These are phyloP conservation scores for Microcebus murinus DNA, from an alignment of 2,113 vertebrate genomes.

Conservation along the genomic window DNA sequence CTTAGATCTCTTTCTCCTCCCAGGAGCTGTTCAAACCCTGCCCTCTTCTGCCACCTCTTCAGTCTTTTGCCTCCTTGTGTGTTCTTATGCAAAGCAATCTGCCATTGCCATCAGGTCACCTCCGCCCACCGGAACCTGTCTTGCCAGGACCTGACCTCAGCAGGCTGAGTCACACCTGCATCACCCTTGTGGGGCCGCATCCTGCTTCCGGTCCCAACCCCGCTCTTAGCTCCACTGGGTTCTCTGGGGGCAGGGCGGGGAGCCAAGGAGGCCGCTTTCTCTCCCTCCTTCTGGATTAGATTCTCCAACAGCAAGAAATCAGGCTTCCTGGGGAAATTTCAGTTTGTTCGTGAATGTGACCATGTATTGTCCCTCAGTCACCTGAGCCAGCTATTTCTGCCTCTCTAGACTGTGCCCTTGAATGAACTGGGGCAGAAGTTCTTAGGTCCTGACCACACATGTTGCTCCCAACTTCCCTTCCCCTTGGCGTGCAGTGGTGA, in stretches of 20 bases:
- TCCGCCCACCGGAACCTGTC: conserved; percentile 61
- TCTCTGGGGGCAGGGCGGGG: not conserved
- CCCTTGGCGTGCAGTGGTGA: not conserved
- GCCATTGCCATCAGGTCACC: not conserved
- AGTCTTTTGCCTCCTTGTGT: not conserved
- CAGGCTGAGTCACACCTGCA: conserved; percentile 67
- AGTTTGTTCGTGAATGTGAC: not conserved
- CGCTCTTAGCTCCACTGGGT: not conserved
- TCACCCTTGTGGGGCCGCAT: not conserved
- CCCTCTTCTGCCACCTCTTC: not conserved
- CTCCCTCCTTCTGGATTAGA: not conserved
- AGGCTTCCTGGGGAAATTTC: not conserved
- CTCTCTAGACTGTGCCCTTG: conserved; percentile 38
- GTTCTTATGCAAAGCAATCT: conserved; percentile 25
- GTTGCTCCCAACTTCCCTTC: not conserved
- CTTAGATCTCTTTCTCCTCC: not conserved
- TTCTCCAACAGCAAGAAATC: not conserved
- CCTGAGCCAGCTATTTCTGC: not conserved
- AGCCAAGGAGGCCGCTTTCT: not conserved
- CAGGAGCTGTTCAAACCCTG: not conserved
- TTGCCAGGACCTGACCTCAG: conserved; percentile 56
- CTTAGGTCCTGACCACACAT: not conserved
- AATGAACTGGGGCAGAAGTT: conserved; percentile 2
- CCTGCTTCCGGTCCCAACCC: conserved; percentile 37
- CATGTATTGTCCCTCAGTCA: not conserved